These are phyloP conservation scores for Troides aeacus DNA, from an alignment of 2,888 invertebrate genomes.

Conservation along the genomic window DNA sequence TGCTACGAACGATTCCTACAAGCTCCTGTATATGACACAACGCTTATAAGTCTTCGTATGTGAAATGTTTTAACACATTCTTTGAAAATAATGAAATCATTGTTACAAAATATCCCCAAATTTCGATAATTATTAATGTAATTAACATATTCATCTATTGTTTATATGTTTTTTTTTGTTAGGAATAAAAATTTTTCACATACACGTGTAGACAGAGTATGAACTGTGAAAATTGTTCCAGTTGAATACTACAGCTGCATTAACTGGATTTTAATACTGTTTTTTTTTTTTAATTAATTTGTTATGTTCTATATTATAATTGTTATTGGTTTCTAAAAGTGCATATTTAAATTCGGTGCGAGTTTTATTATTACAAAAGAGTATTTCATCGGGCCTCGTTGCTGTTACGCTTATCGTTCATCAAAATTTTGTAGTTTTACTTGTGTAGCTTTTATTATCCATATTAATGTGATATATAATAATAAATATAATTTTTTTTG, in stretches of 20 bases:
- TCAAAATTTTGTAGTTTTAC: no score
- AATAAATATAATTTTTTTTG: no score
- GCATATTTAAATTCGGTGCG: slow-evolving; percentile 2
- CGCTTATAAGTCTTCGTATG: slow-evolving; percentile 1
- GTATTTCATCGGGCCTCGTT: neutral
- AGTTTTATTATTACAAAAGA: neutral
- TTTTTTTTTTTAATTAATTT: no score
- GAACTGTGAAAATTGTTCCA: no score
- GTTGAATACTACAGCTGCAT: no score
- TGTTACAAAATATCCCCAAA: neutral
- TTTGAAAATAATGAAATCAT: neutral
- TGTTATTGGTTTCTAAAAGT: neutral
- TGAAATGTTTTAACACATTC: neutral
- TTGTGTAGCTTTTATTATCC: neutral
- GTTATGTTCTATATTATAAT: neutral
- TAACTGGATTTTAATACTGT: no score
- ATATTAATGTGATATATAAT: no score
- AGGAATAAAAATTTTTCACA: no score
- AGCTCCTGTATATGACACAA: slow-evolving; percentile 1
- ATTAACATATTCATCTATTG: no score
- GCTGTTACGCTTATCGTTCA: neutral
- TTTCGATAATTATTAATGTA: neutral
- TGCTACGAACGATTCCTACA: neutral
- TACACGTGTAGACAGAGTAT: no score
- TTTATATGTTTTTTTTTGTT: no score